Evolutionary conservation across 2,113 vertebrate genomes (phyloP).

Genomic region (Pygoscelis adeliae): DNA sequence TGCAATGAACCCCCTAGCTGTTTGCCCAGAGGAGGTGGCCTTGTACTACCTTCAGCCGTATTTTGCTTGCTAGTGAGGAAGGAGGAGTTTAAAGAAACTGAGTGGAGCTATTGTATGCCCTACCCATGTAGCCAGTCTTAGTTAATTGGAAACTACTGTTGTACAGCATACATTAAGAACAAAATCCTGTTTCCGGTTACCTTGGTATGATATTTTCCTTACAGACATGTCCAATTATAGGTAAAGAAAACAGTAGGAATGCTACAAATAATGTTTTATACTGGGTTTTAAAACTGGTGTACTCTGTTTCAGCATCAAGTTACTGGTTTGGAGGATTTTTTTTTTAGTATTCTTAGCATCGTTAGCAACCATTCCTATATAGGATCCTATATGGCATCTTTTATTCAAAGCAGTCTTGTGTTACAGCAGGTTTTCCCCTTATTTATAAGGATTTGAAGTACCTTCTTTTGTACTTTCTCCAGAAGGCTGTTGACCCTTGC

Average conservation of each 20-base stretch:
- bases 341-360: not conserved
- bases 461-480: not conserved
- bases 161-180: not conserved
- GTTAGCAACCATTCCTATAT: not conserved
- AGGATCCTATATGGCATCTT: not conserved
- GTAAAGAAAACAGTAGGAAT: not conserved
- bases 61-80: not conserved
- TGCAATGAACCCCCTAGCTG: not conserved
- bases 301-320: fast-evolving
- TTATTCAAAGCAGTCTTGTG: not conserved
- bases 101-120: not conserved
- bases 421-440: not conserved
- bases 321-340: not conserved
- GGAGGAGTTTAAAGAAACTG: not conserved
- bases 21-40: not conserved
- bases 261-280: not conserved
- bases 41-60: not conserved
- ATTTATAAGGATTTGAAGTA: not conserved
- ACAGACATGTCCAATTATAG: not conserved
- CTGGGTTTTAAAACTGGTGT: not conserved
- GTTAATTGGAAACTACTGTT: not conserved
- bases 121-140: not conserved
- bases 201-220: not conserved
- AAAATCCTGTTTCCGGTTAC: not conserved
- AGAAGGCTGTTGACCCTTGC: not conserved